Percentiles rank a stretch among this genome's conserved stretches.
Conservation (phyloP, 92 coral and sea anemone species). For the Actinostola sp. region DNA sequence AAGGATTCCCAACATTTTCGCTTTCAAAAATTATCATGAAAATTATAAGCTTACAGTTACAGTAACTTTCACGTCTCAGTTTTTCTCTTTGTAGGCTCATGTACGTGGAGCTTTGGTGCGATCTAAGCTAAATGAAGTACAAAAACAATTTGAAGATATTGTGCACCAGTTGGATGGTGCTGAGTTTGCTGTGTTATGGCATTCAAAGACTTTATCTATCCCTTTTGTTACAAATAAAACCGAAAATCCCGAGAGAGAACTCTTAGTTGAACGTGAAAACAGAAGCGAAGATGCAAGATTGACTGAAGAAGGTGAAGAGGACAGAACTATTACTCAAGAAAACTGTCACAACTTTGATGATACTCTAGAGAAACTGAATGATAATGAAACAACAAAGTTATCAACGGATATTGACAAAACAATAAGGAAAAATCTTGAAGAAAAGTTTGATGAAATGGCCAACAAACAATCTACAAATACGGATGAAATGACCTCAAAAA, state of each 20-base stretch:
- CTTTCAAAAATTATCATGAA: too few species aligned
- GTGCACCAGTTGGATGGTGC: constrained; percentile 55
- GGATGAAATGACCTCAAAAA: background rate
- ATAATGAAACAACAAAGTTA: background rate
- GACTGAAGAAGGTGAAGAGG: background rate
- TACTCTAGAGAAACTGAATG: background rate
- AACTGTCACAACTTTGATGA: background rate
- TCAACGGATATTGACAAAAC: background rate
- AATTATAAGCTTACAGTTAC: too few species aligned
- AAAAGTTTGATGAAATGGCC: constrained; percentile 1
- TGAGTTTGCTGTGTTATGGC: background rate
- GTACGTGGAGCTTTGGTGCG: constrained; percentile 75
- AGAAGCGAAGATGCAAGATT: background rate
- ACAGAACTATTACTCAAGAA: constrained; percentile 2
- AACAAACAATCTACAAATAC: background rate
- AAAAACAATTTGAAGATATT: constrained; percentile 65
- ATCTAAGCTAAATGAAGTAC: constrained; percentile 58
- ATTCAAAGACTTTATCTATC: background rate
- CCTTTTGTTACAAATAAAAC: background rate
- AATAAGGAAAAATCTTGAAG: constrained; percentile 1
- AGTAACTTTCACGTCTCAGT: too few species aligned
- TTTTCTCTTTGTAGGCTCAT: constrained; percentile 56
- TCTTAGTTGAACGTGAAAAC: background rate
- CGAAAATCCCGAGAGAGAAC: background rate
- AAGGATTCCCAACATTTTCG: too few species aligned